These are phyloP conservation scores for Procambarus clarkii DNA, from an alignment of 1,140 invertebrate species.

Conservation along the genomic window DNA sequence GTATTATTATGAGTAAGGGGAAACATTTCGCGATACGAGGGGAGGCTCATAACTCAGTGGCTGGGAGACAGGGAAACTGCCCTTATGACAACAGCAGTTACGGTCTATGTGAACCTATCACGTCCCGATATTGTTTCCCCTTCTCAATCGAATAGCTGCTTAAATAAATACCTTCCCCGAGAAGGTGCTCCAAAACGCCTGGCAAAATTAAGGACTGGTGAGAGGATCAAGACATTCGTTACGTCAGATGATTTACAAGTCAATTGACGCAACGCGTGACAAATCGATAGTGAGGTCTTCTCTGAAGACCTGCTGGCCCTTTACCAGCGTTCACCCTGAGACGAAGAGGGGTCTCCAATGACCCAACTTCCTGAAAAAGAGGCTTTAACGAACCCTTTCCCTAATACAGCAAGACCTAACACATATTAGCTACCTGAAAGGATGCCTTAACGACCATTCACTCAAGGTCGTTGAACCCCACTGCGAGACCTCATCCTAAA, in stretches of 20 bases:
- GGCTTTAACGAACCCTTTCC: too few relatives aligned
- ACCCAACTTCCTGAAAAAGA: too few relatives aligned
- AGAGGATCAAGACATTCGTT: slow-evolving; percentile 38
- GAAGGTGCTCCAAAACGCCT: slow-evolving; percentile 17
- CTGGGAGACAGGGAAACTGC: neutral
- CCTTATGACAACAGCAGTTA: neutral
- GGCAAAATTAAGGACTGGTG: slow-evolving; percentile 16
- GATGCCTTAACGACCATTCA: too few relatives aligned
- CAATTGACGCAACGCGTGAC: slow-evolving; percentile 35
- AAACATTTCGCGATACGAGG: slow-evolving; percentile 32
- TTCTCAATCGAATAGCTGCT: slow-evolving; percentile 2
- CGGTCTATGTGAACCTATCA: neutral
- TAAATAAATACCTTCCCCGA: slow-evolving; percentile 11
- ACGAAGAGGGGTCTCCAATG: too few relatives aligned
- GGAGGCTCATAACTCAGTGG: neutral
- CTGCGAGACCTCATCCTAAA: too few relatives aligned
- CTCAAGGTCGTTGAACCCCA: too few relatives aligned
- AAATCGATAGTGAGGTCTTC: slow-evolving; percentile 17
- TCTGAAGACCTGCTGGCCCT: neutral
- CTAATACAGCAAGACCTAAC: too few relatives aligned
- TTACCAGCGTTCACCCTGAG: too few relatives aligned
- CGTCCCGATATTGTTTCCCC: neutral
- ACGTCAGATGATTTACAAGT: slow-evolving; percentile 10
- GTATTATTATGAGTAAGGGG: slow-evolving; percentile 22
- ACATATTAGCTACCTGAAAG: too few relatives aligned